Evolutionary conservation across 2,797 vertebrate genomes (phyloP), one percentile per base, ranked within the genome.

Genomic region (Diglossa cyanea): DNA sequence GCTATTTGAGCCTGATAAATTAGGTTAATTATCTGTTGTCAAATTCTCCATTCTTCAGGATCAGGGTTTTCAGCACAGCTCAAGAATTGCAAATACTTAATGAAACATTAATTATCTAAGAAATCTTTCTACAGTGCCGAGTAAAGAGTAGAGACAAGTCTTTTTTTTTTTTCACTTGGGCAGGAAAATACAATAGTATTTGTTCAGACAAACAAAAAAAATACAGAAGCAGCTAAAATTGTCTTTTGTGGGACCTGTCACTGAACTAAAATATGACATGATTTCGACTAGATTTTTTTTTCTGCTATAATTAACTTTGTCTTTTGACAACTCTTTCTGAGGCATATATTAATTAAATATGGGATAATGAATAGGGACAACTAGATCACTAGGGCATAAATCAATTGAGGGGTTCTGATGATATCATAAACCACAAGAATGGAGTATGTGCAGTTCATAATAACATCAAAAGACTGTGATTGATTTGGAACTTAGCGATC

Each of bases 321-420:
- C 95, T 97, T 97, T 97, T 97, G 97, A 96, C 96, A 97, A 94
- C 92, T 93, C 77, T 90, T 94, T 93, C 95, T 94, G 95, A 97
- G 90, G 79, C 74, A 94, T 91, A 82, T 94, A 95, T 96, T 97
- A 96, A 94, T 97, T 98, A 97, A 97, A 96, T 96, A 88, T 82
- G 77, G 91, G 95, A 93, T 96, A 96, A 97, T 96, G 91, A 97
- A 97, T 96, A 91, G 93, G 90, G 95, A 96, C 96, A 94, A 87
- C 91, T 96, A 95, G 95, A 95, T 96, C 94, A 97, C 92, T 62
- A 94, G 79, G 72, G 86, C 78, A 96, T 97, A 97, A 98, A 97
- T 97, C 96, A 96, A 88, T 95, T 94, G 94, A 97, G 93, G 85
- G 77, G 91, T 96, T 96, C 96, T 97, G 96, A 96, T 92, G 96